Evolutionary conservation across 2,888 invertebrate genomes (phyloP).

Genomic region (Dasysyrphus albostriatus): DNA sequence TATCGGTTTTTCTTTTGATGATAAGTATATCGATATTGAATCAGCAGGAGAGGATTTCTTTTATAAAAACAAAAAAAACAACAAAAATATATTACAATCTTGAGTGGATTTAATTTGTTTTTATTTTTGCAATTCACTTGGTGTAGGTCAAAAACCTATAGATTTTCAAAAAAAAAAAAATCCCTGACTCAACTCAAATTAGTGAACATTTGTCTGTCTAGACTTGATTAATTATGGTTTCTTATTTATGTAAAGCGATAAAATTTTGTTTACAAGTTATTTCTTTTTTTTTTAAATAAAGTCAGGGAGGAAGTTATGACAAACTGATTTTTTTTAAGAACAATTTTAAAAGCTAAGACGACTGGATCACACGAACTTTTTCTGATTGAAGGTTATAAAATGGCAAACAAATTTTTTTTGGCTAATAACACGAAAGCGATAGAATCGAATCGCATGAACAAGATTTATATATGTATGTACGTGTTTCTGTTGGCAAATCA

Average conservation of each 20-base stretch:
- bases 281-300: too few relatives aligned
- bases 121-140: not conserved
- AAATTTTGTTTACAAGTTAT: not conserved
- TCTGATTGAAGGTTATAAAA: too few relatives aligned
- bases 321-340: too few relatives aligned
- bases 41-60: not conserved
- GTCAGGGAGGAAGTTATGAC: too few relatives aligned
- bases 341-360: too few relatives aligned
- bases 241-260: not conserved
- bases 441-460: too few relatives aligned
- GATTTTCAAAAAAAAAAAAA: slow-evolving; percentile 1
- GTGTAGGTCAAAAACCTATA: slow-evolving; percentile 14
- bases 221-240: not conserved
- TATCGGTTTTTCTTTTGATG: slow-evolving; percentile 19
- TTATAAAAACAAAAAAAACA: not conserved
- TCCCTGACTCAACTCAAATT: not conserved
- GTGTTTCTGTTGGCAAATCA: too few relatives aligned
- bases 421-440: too few relatives aligned
- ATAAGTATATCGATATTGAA: slow-evolving; percentile 5
- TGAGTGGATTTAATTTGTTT: not conserved
- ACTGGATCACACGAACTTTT: too few relatives aligned
- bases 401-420: too few relatives aligned
- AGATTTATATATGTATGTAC: too few relatives aligned
- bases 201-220: not conserved
- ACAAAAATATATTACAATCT: not conserved